A percentile compares a stretch with the other conserved stretches of the same genome.
These are phyloP conservation scores for Ondatra zibethicus DNA, from an alignment of 2,113 vertebrate species.

Conservation along the genomic window DNA sequence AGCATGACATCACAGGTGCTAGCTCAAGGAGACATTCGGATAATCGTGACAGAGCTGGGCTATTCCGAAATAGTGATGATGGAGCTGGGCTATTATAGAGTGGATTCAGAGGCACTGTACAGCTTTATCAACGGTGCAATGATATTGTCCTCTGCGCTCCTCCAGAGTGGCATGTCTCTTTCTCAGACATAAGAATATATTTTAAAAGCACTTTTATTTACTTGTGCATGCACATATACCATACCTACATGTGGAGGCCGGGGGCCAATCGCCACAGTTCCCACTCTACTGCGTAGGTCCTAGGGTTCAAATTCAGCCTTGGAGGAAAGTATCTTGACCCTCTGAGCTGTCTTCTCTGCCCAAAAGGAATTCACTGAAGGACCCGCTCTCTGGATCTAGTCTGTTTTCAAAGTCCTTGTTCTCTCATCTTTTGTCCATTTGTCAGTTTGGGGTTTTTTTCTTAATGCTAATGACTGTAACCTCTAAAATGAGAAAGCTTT, in stretches of 20 bases:
- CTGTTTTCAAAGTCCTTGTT: not conserved
- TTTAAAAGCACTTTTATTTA: not conserved
- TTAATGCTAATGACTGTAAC: too few relatives aligned
- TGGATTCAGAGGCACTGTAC: rapidly evolving
- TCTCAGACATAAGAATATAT: not conserved
- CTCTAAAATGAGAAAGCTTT: not conserved
- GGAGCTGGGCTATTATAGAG: not conserved
- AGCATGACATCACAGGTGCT: not conserved
- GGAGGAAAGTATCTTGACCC: not conserved
- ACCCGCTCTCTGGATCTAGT: not conserved
- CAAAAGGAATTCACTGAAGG: not conserved
- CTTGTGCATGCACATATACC: too few relatives aligned
- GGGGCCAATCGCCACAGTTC: not conserved
- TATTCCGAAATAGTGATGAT: too few relatives aligned
- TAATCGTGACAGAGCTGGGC: not conserved
- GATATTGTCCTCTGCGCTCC: not conserved
- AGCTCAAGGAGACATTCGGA: not conserved
- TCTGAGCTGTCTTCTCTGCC: not conserved
- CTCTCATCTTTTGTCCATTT: not conserved
- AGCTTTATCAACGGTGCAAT: not conserved
- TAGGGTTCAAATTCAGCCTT: not conserved
- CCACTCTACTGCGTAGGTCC: too few relatives aligned
- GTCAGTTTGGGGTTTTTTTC: not conserved
- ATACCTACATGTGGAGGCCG: too few relatives aligned
- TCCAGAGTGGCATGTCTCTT: rapidly evolving